Conservation (phyloP, 92 coral and sea anemone genomes). For the Chrysogorgia sp. region DNA sequence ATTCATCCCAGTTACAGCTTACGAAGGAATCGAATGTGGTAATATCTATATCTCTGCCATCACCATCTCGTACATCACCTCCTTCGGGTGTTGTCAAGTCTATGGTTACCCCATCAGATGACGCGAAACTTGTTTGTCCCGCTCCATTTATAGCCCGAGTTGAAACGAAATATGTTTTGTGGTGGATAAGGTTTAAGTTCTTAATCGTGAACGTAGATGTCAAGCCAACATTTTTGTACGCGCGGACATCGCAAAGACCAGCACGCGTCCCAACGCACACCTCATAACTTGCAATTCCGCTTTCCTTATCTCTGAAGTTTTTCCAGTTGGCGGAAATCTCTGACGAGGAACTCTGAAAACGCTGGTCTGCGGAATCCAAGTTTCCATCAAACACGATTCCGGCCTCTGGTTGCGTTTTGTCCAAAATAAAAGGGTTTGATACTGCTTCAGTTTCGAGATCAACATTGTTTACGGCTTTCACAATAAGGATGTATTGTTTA, state of each 20-base stretch:
- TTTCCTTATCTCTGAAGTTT: slow-evolving; percentile 70
- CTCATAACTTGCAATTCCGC: slow-evolving; percentile 73
- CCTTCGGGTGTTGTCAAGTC: slow-evolving; percentile 88
- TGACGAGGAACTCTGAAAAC: slow-evolving; percentile 72
- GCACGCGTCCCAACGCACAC: slow-evolving; percentile 80
- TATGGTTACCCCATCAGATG: slow-evolving; percentile 76
- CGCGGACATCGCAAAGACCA: slow-evolving; percentile 69
- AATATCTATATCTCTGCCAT: slow-evolving; percentile 64
- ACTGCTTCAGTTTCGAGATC: slow-evolving; percentile 64
- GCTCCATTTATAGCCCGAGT: slow-evolving; percentile 81
- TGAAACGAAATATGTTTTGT: slow-evolving; percentile 67
- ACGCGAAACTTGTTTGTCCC: slow-evolving; percentile 65
- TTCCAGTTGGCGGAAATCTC: slow-evolving; percentile 86
- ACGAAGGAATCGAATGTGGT: slow-evolving; percentile 74
- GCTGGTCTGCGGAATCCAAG: slow-evolving; percentile 47
- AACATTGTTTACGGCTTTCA: slow-evolving; percentile 81
- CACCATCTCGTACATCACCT: slow-evolving; percentile 74
- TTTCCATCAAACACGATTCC: slow-evolving; percentile 82
- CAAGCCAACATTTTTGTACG: slow-evolving; percentile 61
- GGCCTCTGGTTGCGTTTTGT: slow-evolving; percentile 60
- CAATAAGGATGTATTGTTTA: slow-evolving; percentile 62
- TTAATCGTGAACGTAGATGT: slow-evolving; percentile 51
- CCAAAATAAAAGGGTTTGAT: slow-evolving; percentile 77
- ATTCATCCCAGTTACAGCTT: slow-evolving; percentile 88
- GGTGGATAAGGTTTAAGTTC: slow-evolving; percentile 72